Conservation (phyloP, 2,113 vertebrate species). For the Spizaetus ornatus region DNA sequence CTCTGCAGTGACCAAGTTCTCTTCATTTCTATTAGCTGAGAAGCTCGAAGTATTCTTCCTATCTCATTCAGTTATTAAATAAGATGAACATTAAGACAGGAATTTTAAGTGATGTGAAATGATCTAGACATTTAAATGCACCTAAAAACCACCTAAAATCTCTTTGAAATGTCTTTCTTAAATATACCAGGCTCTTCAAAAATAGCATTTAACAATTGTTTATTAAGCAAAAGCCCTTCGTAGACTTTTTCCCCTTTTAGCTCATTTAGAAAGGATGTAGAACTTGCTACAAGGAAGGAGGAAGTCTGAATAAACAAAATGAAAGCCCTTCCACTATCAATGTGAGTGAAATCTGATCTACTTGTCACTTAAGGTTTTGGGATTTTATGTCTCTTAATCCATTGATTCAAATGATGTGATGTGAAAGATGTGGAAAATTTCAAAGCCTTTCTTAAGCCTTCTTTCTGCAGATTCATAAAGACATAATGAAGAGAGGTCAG, state of each 20-base stretch:
- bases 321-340: conserved; percentile 24
- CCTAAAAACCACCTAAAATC: not conserved
- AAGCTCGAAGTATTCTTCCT: not conserved
- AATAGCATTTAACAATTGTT: not conserved
- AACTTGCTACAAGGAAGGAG: not conserved
- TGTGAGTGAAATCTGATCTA: conserved; percentile 27
- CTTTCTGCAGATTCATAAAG: conserved; percentile 45
- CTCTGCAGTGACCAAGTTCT: not conserved
- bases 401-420: conserved; percentile 20
- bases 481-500: not conserved
- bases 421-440: conserved; percentile 17
- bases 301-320: conserved; percentile 23
- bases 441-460: conserved; percentile 25
- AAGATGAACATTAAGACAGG: not conserved
- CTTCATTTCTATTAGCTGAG: not conserved
- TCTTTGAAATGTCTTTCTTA: not conserved
- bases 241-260: not conserved
- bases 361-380: not conserved
- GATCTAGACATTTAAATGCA: not conserved
- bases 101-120: not conserved
- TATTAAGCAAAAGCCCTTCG: not conserved
- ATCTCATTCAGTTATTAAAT: not conserved
- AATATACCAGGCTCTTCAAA: not conserved
- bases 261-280: not conserved
- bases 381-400: conserved; percentile 33